Evolutionary conservation across 2,797 vertebrate species (phyloP).

Genomic region (Chiroxiphia lanceolata): DNA sequence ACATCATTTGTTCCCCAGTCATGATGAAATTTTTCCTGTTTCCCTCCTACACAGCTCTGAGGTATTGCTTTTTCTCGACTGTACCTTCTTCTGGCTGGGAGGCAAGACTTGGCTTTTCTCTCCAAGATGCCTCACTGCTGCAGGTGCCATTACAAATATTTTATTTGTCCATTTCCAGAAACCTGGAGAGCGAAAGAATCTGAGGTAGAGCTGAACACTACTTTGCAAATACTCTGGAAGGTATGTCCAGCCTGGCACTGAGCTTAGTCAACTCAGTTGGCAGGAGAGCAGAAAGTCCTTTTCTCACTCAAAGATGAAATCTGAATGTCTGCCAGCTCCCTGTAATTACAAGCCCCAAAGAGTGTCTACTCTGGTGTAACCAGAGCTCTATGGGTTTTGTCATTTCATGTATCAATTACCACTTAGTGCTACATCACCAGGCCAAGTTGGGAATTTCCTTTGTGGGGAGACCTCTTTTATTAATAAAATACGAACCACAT

Average conservation of each 20-base stretch:
- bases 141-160: constrained; percentile 56
- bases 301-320: constrained; percentile 42
- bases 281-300: constrained; percentile 41
- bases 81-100: not conserved
- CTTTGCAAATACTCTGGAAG: constrained; percentile 21
- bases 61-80: not conserved
- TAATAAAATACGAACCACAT: constrained; percentile 33
- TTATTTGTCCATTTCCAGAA: constrained; percentile 22
- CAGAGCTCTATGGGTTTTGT: constrained; percentile 11
- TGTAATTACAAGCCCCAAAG: constrained; percentile 48
- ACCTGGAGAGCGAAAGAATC: not conserved
- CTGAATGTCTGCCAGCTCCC: constrained; percentile 40
- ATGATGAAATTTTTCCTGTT: not conserved
- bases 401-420: constrained; percentile 45
- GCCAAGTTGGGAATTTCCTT: constrained; percentile 54
- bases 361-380: constrained; percentile 32
- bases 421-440: constrained; percentile 13
- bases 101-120: not conserved
- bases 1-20: not conserved
- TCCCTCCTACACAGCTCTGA: not conserved
- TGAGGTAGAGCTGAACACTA: not conserved
- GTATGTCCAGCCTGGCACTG: not conserved
- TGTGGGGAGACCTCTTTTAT: constrained; percentile 35
- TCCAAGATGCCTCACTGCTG: not conserved
- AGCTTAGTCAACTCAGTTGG: not conserved